Conservation (phyloP, 2,113 vertebrate genomes). For the Cryptotis parvus region DNA sequence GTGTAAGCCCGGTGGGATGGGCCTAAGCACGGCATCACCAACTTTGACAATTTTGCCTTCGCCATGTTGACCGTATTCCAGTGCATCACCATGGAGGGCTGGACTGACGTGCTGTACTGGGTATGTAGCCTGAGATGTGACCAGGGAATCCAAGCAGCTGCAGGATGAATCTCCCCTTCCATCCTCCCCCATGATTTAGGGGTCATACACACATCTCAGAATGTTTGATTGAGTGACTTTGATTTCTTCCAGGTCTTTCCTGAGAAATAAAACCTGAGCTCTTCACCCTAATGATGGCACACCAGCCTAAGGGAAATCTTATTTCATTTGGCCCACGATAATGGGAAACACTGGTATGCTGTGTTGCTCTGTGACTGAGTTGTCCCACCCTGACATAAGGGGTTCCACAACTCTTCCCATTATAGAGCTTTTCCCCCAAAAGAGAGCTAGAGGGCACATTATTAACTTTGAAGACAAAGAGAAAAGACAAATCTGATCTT, state of each 20-base stretch:
- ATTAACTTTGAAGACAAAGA: not conserved
- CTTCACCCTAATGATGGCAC: not conserved
- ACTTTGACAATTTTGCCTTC: conserved; percentile 99
- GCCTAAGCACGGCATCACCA: conserved; percentile 98
- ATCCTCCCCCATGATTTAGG: not conserved
- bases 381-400: not conserved
- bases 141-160: not conserved
- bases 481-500: conserved; percentile 23
- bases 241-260: conserved; percentile 60
- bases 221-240: conserved; percentile 53
- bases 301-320: not conserved
- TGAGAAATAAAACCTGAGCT: conserved; percentile 23
- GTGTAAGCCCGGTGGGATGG: conserved; percentile 95
- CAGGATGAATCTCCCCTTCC: accelerated
- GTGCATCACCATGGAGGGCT: conserved; percentile 99
- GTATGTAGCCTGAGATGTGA: conserved; percentile 88
- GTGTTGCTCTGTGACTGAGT: not conserved
- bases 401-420: not conserved
- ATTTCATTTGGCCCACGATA: not conserved
- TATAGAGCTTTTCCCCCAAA: not conserved
- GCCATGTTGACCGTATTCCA: conserved; percentile 99
- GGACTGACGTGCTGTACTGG: conserved; percentile 99
- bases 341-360: too few relatives aligned
- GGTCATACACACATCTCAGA: not conserved
- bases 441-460: not conserved